These are phyloP conservation scores for Sturmia bella DNA, from an alignment of 2,888 invertebrate genomes.

Conservation along the genomic window DNA sequence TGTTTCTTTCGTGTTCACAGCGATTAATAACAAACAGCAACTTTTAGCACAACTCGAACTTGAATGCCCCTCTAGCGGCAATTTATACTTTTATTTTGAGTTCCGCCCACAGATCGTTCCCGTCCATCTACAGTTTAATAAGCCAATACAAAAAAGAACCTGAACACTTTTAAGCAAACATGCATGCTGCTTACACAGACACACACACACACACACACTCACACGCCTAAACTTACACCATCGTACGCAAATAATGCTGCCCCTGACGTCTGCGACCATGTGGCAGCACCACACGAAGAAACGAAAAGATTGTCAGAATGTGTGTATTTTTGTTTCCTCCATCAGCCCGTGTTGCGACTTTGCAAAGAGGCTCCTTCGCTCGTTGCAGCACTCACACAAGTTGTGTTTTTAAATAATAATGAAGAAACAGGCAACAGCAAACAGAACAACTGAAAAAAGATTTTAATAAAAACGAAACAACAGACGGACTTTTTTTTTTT, in stretches of 20 bases:
- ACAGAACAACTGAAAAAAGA: background rate
- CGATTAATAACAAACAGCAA: constrained; percentile 63
- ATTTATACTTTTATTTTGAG: constrained; percentile 76
- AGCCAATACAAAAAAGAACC: constrained; percentile 70
- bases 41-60: constrained; percentile 65
- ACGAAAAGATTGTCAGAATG: constrained; percentile 22
- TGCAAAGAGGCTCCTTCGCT: constrained; percentile 53
- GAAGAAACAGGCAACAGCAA: constrained; percentile 40
- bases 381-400: constrained; percentile 37
- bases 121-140: constrained; percentile 68
- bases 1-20: constrained; percentile 58
- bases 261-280: constrained; percentile 33
- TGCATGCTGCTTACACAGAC: constrained; percentile 18
- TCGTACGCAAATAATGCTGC: constrained; percentile 14
- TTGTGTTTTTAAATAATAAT: constrained; percentile 21
- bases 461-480: constrained; percentile 33
- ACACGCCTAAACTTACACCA: constrained; percentile 18
- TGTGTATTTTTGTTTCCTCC: constrained; percentile 53
- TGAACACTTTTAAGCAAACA: constrained; percentile 51
- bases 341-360: constrained; percentile 25
- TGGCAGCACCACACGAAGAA: constrained; percentile 20
- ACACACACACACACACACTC: constrained; percentile 19
- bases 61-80: constrained; percentile 76
- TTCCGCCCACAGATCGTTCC: constrained; percentile 72
- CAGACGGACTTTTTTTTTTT: constrained; percentile 28